These are phyloP conservation scores for Hemiscyllium ocellatum DNA, from an alignment of 2,113 vertebrate species.

Conservation along the genomic window DNA sequence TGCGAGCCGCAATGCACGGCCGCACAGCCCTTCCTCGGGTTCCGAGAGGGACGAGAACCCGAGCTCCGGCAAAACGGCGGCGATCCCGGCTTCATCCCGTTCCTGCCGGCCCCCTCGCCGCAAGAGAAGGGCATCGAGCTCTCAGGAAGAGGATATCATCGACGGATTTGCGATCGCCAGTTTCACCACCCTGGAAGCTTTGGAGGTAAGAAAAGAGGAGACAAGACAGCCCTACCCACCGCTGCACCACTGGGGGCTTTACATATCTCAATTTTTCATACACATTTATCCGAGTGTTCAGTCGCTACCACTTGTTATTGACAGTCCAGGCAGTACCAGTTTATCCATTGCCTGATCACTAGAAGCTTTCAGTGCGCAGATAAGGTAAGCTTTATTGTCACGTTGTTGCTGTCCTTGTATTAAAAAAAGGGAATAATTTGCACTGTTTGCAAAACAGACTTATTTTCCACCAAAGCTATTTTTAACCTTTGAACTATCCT, in stretches of 20 bases:
- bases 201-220: slow-evolving; percentile 67
- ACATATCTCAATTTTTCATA: not conserved
- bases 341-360: slow-evolving; percentile 15
- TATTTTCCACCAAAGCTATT: not conserved
- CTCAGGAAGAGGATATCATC: slow-evolving; percentile 91
- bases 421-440: not conserved
- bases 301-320: slow-evolving; percentile 2
- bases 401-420: slow-evolving; percentile 25
- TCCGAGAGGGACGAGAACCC: slow-evolving; percentile 71
- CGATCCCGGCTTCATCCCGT: slow-evolving; percentile 37
- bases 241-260: not conserved
- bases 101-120: slow-evolving; percentile 58
- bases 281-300: not conserved
- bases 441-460: not conserved
- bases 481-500: not conserved
- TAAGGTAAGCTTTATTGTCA: slow-evolving; percentile 32
- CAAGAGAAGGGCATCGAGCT: slow-evolving; percentile 82
- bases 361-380: slow-evolving; percentile 17
- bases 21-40: slow-evolving; percentile 75
- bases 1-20: slow-evolving; percentile 65
- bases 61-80: slow-evolving; percentile 39
- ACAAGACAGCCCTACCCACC: not conserved
- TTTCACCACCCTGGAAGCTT: slow-evolving; percentile 82
- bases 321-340: slow-evolving; percentile 22
- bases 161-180: slow-evolving; percentile 92